These are phyloP conservation scores for Drosophila percnosoma DNA, from an alignment of 2,888 invertebrate genomes.

Conservation along the genomic window DNA sequence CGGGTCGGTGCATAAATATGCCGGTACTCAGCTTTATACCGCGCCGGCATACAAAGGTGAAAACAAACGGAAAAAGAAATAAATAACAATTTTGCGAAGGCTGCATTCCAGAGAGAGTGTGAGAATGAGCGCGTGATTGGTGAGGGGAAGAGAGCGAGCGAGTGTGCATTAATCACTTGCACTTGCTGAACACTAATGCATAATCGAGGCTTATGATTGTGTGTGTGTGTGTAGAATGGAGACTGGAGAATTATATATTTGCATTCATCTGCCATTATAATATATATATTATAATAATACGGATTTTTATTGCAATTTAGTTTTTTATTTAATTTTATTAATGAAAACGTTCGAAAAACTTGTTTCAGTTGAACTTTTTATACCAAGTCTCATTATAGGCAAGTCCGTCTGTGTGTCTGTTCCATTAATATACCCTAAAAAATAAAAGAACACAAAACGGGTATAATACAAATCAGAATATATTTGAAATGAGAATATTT, in stretches of 20 bases:
- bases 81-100: background rate
- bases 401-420: background rate
- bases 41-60: conserved; percentile 42
- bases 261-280: background rate
- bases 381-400: background rate
- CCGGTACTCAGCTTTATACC: conserved; percentile 43
- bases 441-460: background rate
- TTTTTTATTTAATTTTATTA: conserved; percentile 1
- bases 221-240: background rate
- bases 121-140: background rate
- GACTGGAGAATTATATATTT: background rate
- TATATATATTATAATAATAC: background rate
- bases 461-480: background rate
- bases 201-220: background rate
- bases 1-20: conserved; percentile 29
- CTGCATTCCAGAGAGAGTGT: background rate
- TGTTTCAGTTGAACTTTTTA: conserved; percentile 28
- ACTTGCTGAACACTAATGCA: background rate
- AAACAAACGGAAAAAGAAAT: background rate
- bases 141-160: background rate
- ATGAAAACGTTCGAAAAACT: conserved; percentile 32
- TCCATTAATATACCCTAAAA: background rate
- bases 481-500: background rate
- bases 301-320: background rate
- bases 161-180: background rate